Percentiles rank a stretch among this genome's conserved stretches.
Conservation (phyloP, 2,113 vertebrate species). For the Larimichthys polyactis region DNA sequence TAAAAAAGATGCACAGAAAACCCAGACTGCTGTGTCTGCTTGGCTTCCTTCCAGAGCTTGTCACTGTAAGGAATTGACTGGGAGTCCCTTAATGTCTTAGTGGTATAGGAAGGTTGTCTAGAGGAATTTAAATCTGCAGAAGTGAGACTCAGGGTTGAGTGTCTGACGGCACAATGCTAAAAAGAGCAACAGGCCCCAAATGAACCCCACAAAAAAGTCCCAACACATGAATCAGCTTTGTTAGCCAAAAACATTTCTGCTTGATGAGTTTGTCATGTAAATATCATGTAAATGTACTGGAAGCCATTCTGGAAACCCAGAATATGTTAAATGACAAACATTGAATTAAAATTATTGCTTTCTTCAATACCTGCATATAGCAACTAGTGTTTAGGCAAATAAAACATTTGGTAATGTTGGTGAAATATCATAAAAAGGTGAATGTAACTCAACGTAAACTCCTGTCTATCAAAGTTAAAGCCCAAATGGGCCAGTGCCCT, state of each 20-base stretch:
- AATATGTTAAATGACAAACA: not conserved
- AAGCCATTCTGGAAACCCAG: not conserved
- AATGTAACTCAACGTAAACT: not conserved
- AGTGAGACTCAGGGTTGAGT: conserved; percentile 35
- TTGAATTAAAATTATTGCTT: not conserved
- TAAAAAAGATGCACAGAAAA: conserved; percentile 57
- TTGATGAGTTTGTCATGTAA: not conserved
- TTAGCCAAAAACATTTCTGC: not conserved
- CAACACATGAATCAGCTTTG: conserved; percentile 7
- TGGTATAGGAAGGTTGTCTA: conserved; percentile 48
- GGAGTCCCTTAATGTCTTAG: conserved; percentile 72
- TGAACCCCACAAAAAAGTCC: conserved; percentile 1
- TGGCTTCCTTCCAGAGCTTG: conserved; percentile 60
- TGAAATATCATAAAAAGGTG: not conserved
- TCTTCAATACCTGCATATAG: not conserved
- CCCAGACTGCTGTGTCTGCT: conserved; percentile 54
- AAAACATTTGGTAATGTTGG: not conserved
- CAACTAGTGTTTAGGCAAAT: not conserved
- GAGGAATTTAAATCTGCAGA: conserved; percentile 56
- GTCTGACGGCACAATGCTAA: conserved; percentile 24
- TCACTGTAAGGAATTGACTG: conserved; percentile 40
- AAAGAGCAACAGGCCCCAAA: conserved; percentile 37
- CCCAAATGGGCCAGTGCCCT: no score
- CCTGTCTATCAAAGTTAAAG: no score
- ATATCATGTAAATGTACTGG: not conserved